Evolutionary conservation across 1,140 invertebrate genomes (phyloP).

Genomic region (Papilio xuthus): DNA sequence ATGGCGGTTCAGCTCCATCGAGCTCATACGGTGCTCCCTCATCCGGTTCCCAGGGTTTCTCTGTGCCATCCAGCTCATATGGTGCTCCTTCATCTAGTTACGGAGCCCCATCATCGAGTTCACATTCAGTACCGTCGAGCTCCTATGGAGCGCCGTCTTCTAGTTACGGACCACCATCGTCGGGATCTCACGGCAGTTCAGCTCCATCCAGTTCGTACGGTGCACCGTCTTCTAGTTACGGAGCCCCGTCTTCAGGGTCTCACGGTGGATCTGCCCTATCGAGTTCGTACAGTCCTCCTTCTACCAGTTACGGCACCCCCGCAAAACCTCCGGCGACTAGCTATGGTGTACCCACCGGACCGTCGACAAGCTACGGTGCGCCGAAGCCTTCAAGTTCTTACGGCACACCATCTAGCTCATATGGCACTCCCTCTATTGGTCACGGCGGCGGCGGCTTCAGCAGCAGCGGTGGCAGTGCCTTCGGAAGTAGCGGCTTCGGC

Average conservation of each 20-base stretch:
- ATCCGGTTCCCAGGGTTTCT: too few relatives aligned
- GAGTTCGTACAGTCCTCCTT: slow-evolving; percentile 68
- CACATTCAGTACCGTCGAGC: slow-evolving; percentile 50
- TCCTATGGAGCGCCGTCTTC: slow-evolving; percentile 75
- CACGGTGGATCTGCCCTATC: slow-evolving; percentile 48
- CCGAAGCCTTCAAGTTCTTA: slow-evolving; percentile 66
- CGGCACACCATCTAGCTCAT: slow-evolving; percentile 64
- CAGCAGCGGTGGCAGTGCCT: slow-evolving; percentile 56
- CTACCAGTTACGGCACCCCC: slow-evolving; percentile 65
- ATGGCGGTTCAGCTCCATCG: slow-evolving; percentile 48
- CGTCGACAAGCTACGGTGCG: slow-evolving; percentile 63
- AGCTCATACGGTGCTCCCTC: slow-evolving; percentile 68
- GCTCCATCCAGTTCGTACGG: slow-evolving; percentile 74
- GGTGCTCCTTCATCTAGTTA: slow-evolving; percentile 57
- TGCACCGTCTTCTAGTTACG: slow-evolving; percentile 49
- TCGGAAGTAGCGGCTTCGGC: slow-evolving; percentile 63
- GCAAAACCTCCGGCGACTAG: slow-evolving; percentile 72
- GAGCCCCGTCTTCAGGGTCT: slow-evolving; percentile 55
- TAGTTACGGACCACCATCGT: slow-evolving; percentile 64
- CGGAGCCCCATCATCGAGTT: slow-evolving; percentile 50
- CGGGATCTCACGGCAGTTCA: slow-evolving; percentile 58
- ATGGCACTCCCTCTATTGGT: slow-evolving; percentile 53
- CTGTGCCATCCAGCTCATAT: slow-evolving; percentile 61
- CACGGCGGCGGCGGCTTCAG: slow-evolving; percentile 61
- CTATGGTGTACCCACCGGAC: slow-evolving; percentile 78